Evolutionary conservation across 1,140 invertebrate genomes (phyloP).

Genomic region (Drosophila obscura): DNA sequence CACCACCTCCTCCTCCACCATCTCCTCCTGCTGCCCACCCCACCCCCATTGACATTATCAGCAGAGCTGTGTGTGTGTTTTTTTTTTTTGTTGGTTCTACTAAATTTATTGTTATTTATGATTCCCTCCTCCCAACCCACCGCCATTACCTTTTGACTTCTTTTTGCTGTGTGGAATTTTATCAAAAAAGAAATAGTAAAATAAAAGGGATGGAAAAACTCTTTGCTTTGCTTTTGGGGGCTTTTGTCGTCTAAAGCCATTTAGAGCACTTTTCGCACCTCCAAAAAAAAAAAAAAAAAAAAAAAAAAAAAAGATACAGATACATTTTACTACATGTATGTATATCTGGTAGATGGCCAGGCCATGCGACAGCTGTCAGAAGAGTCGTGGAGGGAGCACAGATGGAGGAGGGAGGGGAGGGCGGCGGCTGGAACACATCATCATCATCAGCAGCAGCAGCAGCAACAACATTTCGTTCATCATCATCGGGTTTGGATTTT

Average conservation of each 20-base stretch:
- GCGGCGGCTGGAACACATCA: slow-evolving; percentile 23
- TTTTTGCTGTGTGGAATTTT: slow-evolving; percentile 56
- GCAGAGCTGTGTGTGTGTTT: slow-evolving; percentile 34
- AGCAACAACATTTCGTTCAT: slow-evolving; percentile 14
- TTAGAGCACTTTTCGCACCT: slow-evolving; percentile 75
- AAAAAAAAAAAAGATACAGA: slow-evolving; percentile 39
- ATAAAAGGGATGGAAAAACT: too few species aligned
- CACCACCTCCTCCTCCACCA: too few species aligned
- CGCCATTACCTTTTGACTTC: slow-evolving; percentile 5
- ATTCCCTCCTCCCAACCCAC: slow-evolving; percentile 3
- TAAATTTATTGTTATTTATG: slow-evolving; percentile 75
- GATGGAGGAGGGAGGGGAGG: neutral
- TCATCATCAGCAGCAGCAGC: slow-evolving; percentile 20
- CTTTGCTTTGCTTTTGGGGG: slow-evolving; percentile 18
- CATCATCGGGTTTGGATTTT: slow-evolving; percentile 61
- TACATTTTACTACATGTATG: slow-evolving; percentile 9
- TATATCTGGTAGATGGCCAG: slow-evolving; percentile 17
- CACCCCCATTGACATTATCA: slow-evolving; percentile 62
- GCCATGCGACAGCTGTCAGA: slow-evolving; percentile 77
- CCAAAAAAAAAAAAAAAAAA: slow-evolving; percentile 36
- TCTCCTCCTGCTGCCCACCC: neutral
- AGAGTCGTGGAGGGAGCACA: slow-evolving; percentile 6
- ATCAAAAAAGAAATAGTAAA: slow-evolving; percentile 37
- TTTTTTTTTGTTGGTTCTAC: slow-evolving; percentile 13
- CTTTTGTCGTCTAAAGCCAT: slow-evolving; percentile 56